These are phyloP conservation scores for Botia almorhae DNA, from an alignment of 2,797 vertebrate species.

Conservation along the genomic window DNA sequence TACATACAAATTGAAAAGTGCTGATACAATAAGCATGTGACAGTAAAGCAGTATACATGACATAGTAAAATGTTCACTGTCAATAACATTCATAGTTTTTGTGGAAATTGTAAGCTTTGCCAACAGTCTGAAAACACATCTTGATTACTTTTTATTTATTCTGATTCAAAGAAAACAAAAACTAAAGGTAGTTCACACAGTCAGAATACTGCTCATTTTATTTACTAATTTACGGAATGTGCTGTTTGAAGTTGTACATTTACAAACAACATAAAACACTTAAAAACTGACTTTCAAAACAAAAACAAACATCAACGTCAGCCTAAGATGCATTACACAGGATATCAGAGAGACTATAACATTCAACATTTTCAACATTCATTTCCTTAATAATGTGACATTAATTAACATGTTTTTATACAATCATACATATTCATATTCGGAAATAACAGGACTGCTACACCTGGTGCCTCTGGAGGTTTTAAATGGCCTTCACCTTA, in stretches of 20 bases:
- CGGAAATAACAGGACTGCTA: not conserved
- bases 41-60: not conserved
- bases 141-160: too few relatives aligned
- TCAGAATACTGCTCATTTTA: not conserved
- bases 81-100: not conserved
- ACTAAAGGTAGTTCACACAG: not conserved
- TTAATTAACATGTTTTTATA: not conserved
- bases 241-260: not conserved
- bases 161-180: not conserved
- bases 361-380: not conserved
- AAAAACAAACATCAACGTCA: not conserved
- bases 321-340: not conserved
- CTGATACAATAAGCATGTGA: not conserved
- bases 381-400: not conserved
- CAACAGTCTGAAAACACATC: too few relatives aligned
- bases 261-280: constrained; percentile 21
- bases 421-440: not conserved
- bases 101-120: too few relatives aligned
- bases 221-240: constrained; percentile 5
- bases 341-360: not conserved
- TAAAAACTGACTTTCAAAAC: constrained; percentile 1
- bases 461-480: not conserved
- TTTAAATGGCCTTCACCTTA: not conserved
- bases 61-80: not conserved
- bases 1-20: too few relatives aligned